Evolutionary conservation across 2,888 invertebrate species (phyloP), one percentile per base, ranked within the genome.

Genomic region (Ornithoptera alexandrae): DNA sequence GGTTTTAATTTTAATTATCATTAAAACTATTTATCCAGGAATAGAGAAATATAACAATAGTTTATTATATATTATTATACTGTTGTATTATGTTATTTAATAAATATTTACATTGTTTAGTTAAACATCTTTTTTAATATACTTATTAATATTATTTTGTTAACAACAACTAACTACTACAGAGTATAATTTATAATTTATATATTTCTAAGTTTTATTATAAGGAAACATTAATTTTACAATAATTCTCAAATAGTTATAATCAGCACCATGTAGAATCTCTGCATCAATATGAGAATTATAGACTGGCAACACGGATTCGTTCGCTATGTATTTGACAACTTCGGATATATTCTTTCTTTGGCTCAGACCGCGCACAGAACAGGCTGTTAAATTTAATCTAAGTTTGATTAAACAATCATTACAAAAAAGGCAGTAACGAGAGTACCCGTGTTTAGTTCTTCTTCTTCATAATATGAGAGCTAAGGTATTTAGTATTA

Each of bases 401-500:
- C 77, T 61, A 50, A 69, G 62, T 70, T 68, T 73, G 71, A 72
- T 71, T 57, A 62, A 63, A 68, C 59, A 71, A 78, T 78, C 78
- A n/a, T 36, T 62, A 64, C 30, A 72, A 65, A 61, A 67, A 58
- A 59, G 30, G 59, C 24, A 53, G 7, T 65, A 50, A 42, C 24
- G 46, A 68, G 30, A 65, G 58, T 63, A 64, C 36, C 58, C 71
- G 68, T 70, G 71, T 72, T 61, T 61, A 70, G 69, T 72, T 67
- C 74, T 72, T 69, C 63, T 69, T 62, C 71, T 73, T 74, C 67
- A 64, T 71, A 82, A 70, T 68, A 93, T 92, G 92, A 88, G 92
- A 86, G 92, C 92, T 46, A 93, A 92, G 92, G 92, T 93, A 90
- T 85, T 84, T 85, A 74, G 71, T 76, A 8, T 53, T 5, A 30